Evolutionary conservation across 2,113 vertebrate species (phyloP).

Genomic region (Malaclemys terrapin): DNA sequence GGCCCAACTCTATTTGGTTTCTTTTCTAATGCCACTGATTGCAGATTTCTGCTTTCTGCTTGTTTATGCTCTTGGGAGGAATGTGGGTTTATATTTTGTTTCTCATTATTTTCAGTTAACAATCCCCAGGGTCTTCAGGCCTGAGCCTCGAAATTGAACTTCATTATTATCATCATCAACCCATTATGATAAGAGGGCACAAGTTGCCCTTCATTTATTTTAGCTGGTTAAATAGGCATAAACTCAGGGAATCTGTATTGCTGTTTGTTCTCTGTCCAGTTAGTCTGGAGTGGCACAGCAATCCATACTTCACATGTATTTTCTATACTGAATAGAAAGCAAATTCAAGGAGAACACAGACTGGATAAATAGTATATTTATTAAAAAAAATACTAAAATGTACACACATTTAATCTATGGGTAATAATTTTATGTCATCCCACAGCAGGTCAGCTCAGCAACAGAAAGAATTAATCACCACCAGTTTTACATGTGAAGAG

Average conservation of each 20-base stretch:
- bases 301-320: background rate
- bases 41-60: background rate
- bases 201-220: conserved; percentile 14
- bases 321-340: background rate
- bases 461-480: background rate
- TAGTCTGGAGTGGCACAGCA: background rate
- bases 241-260: background rate
- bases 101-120: background rate
- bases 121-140: background rate
- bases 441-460: background rate
- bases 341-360: conserved; percentile 8
- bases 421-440: background rate
- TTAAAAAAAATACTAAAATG: background rate
- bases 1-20: background rate
- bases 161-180: background rate
- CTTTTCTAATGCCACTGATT: background rate
- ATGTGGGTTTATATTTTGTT: background rate
- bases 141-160: background rate
- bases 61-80: background rate
- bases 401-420: background rate
- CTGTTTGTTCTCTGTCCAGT: background rate
- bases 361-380: background rate
- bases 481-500: background rate
- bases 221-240: conserved; percentile 43
- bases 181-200: background rate